These are phyloP conservation scores for roundworm (Caenorhabditis elegans) DNA, from an alignment of 1,140 invertebrate genomes.

Conservation along the genomic window DNA sequence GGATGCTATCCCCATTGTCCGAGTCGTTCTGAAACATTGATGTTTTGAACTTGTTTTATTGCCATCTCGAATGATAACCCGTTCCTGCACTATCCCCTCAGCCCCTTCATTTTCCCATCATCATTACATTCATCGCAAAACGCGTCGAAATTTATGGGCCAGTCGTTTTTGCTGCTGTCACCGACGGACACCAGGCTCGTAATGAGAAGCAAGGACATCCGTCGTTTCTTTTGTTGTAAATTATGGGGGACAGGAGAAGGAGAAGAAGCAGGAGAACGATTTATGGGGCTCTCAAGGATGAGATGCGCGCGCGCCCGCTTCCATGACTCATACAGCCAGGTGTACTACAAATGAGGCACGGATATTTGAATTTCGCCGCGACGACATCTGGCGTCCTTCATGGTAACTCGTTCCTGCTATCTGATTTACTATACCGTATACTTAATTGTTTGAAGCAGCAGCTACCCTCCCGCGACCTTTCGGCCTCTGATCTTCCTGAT, in stretches of 20 bases:
- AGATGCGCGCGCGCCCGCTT: background rate
- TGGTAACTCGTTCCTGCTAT: background rate
- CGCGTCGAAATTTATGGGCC: slow-evolving; percentile 21
- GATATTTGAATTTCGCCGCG: slow-evolving; percentile 7
- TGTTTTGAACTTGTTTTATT: background rate
- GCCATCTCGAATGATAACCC: too few species aligned
- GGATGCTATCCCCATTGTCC: slow-evolving; percentile 1
- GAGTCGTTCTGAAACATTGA: background rate
- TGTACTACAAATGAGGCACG: background rate
- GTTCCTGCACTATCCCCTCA: background rate
- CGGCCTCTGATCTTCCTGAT: too few species aligned
- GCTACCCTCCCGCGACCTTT: too few species aligned
- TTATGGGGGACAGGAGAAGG: background rate
- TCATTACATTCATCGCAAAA: slow-evolving; percentile 17
- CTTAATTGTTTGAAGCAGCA: too few species aligned
- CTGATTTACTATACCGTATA: background rate
- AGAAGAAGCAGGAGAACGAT: background rate
- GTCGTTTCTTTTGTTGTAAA: slow-evolving; percentile 19
- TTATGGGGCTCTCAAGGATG: slow-evolving; percentile 32
- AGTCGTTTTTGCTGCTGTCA: slow-evolving; percentile 29
- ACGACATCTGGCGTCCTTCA: slow-evolving; percentile 1
- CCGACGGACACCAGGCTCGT: slow-evolving; percentile 29
- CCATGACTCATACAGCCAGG: too few species aligned
- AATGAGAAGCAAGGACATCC: slow-evolving; percentile 29
- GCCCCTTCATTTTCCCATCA: background rate